phyloP scores from a whole-genome alignment of 2,888 invertebrate species.

The Parnassius mnemosyne region DNA sequence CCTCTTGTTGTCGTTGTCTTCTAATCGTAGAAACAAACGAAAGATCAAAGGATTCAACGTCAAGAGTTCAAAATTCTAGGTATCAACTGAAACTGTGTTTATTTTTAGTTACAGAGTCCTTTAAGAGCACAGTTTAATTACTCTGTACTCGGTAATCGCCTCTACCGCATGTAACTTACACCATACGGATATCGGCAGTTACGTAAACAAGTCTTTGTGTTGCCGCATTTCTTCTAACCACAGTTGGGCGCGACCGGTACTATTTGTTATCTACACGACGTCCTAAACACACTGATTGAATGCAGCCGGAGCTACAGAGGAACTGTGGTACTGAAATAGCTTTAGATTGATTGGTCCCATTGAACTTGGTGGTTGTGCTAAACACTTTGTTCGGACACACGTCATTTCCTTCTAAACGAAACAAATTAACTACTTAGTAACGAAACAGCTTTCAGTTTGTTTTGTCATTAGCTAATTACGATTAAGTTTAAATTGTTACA shows the following conservation, averaged over 20 bases:
- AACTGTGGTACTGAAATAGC: constrained; percentile 17
- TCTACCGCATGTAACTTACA: constrained; percentile 22
- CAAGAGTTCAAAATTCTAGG: no score
- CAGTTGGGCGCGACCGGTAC: constrained; percentile 50
- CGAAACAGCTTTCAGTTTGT: neutral
- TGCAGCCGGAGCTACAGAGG: constrained; percentile 39
- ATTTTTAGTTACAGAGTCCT: no score
- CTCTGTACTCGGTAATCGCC: neutral
- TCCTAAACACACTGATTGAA: constrained; percentile 41
- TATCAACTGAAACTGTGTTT: no score
- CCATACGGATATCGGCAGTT: constrained; percentile 39
- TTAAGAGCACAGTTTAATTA: neutral
- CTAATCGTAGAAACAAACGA: no score
- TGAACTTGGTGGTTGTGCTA: constrained; percentile 21
- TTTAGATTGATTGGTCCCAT: constrained; percentile 20
- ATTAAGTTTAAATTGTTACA: no score
- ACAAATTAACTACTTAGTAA: constrained; percentile 15
- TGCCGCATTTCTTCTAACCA: constrained; percentile 47
- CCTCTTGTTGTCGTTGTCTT: no score
- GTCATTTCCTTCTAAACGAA: constrained; percentile 18
- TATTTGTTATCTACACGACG: constrained; percentile 48
- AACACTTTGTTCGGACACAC: constrained; percentile 17
- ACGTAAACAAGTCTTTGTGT: constrained; percentile 48
- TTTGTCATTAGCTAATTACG: neutral
- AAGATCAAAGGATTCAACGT: no score